Evolutionary conservation across 2,797 vertebrate species (phyloP).

Genomic region (Brachymystax lenok): DNA sequence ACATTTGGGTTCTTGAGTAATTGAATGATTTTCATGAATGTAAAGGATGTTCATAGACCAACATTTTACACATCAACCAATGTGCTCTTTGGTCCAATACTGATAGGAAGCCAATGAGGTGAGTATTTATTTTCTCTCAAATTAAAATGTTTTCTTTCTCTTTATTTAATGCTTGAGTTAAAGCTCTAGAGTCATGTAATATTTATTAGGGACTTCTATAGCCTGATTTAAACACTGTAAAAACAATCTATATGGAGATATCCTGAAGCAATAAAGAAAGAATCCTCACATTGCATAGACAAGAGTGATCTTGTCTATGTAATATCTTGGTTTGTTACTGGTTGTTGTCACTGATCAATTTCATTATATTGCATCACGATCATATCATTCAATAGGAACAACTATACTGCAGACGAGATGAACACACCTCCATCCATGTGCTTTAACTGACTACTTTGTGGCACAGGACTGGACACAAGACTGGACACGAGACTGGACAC

Average conservation of each 20-base stretch:
- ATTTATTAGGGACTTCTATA: background rate
- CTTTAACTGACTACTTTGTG: background rate
- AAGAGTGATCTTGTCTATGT: background rate
- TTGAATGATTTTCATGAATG: background rate
- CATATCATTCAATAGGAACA: background rate
- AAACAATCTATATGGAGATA: background rate
- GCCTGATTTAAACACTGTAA: too few species aligned
- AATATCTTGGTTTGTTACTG: background rate
- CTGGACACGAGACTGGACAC: background rate
- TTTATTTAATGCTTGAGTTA: background rate
- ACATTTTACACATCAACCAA: background rate
- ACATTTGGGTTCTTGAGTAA: background rate
- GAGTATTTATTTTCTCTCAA: background rate
- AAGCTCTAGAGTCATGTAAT: background rate
- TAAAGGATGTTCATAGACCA: constrained; percentile 11
- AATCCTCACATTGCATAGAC: too few species aligned
- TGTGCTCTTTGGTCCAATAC: constrained; percentile 6
- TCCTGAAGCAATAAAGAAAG: background rate
- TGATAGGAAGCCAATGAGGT: constrained; percentile 41
- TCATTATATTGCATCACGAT: background rate
- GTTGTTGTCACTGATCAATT: background rate
- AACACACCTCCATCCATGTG: background rate
- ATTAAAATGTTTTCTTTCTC: background rate
- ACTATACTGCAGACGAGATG: background rate
- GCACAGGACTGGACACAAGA: constrained; percentile 12